These are phyloP conservation scores for Eubasilissa splendida DNA, from an alignment of 2,888 invertebrate species.

Conservation along the genomic window DNA sequence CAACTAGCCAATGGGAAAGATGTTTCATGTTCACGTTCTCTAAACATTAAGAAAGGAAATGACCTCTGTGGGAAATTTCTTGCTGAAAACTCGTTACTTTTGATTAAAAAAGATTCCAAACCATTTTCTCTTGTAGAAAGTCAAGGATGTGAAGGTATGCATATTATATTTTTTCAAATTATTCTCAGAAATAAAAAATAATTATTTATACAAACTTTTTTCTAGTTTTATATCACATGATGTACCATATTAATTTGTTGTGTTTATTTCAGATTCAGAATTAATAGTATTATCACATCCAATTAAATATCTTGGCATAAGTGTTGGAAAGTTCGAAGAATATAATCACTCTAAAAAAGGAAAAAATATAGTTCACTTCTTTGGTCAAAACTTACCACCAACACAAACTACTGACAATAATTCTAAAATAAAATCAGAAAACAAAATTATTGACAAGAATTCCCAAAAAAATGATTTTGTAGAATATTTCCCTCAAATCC, in stretches of 20 bases:
- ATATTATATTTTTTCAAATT: not conserved
- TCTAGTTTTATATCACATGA: too few species aligned
- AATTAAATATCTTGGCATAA: slow-evolving; percentile 82
- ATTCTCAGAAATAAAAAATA: not conserved
- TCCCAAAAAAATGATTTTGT: slow-evolving; percentile 36
- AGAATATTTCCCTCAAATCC: slow-evolving; percentile 3
- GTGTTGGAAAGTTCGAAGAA: slow-evolving; percentile 85
- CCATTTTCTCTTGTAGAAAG: slow-evolving; percentile 63
- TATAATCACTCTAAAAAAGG: slow-evolving; percentile 70
- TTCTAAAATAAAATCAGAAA: too few species aligned
- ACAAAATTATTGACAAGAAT: slow-evolving; percentile 32
- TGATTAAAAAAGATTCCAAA: slow-evolving; percentile 75
- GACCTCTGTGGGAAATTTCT: slow-evolving; percentile 80
- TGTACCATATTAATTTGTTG: not conserved
- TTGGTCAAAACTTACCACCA: slow-evolving; percentile 61
- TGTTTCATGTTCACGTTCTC: slow-evolving; percentile 76
- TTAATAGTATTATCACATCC: slow-evolving; percentile 64
- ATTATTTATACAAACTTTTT: slow-evolving; percentile 60
- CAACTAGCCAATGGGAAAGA: slow-evolving; percentile 73
- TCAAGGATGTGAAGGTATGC: slow-evolving; percentile 21
- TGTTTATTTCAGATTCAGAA: slow-evolving; percentile 23
- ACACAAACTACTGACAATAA: slow-evolving; percentile 11
- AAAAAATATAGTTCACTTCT: slow-evolving; percentile 74
- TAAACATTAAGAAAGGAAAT: slow-evolving; percentile 65
- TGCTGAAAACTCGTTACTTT: slow-evolving; percentile 76